Evolutionary conservation across 2,888 invertebrate species (phyloP).

Genomic region (Adineta ricciae): DNA sequence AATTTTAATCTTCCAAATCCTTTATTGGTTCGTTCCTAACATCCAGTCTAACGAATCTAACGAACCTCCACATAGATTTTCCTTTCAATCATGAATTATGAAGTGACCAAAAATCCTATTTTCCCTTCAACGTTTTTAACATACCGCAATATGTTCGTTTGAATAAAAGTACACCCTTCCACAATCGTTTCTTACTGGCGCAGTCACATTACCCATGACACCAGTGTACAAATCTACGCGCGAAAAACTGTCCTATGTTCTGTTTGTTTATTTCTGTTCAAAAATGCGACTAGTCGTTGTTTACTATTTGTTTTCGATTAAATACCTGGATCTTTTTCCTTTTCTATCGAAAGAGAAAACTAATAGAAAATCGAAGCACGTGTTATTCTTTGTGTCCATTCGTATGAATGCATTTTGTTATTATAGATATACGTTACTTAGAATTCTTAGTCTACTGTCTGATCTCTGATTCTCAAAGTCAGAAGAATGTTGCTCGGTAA

Average conservation of each 20-base stretch:
- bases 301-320: neutral
- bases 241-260: neutral
- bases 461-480: neutral
- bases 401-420: neutral
- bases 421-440: neutral
- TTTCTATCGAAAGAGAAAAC: neutral
- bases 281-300: neutral
- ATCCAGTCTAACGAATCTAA: neutral
- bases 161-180: neutral
- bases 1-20: neutral
- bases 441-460: neutral
- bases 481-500: neutral
- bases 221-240: neutral
- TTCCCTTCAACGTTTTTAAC: neutral
- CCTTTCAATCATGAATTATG: neutral
- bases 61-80: neutral
- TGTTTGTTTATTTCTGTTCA: neutral
- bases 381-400: neutral
- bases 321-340: neutral
- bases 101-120: neutral
- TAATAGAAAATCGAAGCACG: neutral
- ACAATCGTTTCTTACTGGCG: neutral
- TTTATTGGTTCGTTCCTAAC: neutral
- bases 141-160: neutral
- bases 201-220: neutral